Percentiles rank a stretch among this genome's conserved stretches.
phyloP scores from a whole-genome alignment of 2,113 vertebrate genomes.

The Tiliqua scincoides region DNA sequence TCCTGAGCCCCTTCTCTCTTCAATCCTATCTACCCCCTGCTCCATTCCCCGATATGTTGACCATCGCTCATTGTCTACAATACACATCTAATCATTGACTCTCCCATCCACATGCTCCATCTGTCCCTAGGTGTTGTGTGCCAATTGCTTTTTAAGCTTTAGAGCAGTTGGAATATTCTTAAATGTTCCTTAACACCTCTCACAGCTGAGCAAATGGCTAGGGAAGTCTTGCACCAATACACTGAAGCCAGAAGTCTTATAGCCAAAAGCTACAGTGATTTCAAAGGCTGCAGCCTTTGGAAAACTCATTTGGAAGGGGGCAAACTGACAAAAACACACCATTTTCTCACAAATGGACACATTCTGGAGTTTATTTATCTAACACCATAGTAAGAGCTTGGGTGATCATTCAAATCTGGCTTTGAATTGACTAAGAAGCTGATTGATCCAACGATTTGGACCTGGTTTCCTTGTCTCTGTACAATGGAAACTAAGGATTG shows the following conservation, averaged over 20 bases:
- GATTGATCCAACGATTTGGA: too few species aligned
- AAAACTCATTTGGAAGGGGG: neutral
- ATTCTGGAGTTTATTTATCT: neutral
- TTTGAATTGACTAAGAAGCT: neutral
- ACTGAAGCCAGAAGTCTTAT: neutral
- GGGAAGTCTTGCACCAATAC: neutral
- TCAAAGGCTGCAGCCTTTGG: neutral
- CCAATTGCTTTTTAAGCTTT: neutral
- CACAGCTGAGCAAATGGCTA: neutral
- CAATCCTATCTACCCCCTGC: neutral
- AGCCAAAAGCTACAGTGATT: neutral
- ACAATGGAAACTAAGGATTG: too few species aligned
- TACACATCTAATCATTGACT: neutral
- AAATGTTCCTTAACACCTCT: neutral
- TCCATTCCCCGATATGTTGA: neutral
- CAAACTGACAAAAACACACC: neutral
- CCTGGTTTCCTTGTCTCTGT: too few species aligned
- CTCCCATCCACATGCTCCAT: neutral
- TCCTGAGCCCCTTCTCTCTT: neutral
- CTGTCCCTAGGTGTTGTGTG: neutral
- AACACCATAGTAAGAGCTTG: neutral
- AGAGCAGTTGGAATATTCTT: neutral
- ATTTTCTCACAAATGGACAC: neutral
- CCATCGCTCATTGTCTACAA: neutral
- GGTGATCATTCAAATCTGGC: neutral